These are phyloP conservation scores for Chelonus insularis DNA, from an alignment of 1,140 invertebrate genomes.

Conservation along the genomic window DNA sequence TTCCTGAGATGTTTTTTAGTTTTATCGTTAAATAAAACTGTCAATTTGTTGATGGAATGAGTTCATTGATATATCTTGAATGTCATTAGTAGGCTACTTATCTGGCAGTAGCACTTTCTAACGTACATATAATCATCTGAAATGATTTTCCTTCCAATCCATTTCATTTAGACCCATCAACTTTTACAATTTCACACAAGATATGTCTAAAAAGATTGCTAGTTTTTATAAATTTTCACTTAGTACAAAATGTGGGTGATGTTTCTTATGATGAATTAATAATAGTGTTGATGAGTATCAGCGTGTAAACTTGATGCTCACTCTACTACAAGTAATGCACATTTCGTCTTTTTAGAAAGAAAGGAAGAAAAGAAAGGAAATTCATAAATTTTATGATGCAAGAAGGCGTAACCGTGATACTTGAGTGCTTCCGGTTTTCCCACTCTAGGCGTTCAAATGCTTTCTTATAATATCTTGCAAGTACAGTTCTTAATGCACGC, in stretches of 20 bases:
- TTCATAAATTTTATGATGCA: constrained; percentile 31
- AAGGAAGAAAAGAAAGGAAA: constrained; percentile 25
- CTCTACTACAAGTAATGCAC: too few species aligned
- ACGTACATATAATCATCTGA: constrained; percentile 3
- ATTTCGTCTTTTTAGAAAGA: not conserved
- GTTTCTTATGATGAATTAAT: not conserved
- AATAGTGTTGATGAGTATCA: too few species aligned
- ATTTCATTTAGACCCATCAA: constrained; percentile 11
- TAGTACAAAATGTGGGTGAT: not conserved
- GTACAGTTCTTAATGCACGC: not conserved
- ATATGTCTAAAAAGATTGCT: not conserved
- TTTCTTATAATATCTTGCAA: not conserved
- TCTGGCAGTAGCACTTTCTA: constrained; percentile 11
- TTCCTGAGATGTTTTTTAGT: too few species aligned
- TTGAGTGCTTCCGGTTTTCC: constrained; percentile 30
- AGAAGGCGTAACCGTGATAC: constrained; percentile 18
- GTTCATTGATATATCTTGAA: not conserved
- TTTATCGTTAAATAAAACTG: too few species aligned
- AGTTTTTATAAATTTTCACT: not conserved
- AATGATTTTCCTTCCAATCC: not conserved
- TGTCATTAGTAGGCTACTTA: constrained; percentile 17
- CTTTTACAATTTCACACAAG: constrained; percentile 16
- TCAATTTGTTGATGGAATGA: not conserved
- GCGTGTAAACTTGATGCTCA: too few species aligned
- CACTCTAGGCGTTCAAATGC: constrained; percentile 9